Evolutionary conservation across 2,888 invertebrate species (phyloP).

Genomic region (Drosophila multiciliata): DNA sequence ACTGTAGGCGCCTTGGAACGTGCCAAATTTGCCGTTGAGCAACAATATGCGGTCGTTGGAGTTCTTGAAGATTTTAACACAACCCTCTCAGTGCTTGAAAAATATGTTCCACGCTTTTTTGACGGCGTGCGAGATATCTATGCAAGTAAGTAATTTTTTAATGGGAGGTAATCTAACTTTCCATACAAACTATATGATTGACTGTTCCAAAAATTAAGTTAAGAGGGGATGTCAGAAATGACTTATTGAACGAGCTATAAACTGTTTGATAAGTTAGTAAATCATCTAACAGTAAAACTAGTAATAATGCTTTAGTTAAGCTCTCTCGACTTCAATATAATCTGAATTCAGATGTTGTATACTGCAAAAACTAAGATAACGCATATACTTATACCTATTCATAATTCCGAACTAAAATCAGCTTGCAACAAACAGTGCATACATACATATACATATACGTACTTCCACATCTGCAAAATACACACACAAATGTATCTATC

Average conservation of each 20-base stretch:
- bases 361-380: neutral
- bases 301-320: neutral
- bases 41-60: slow-evolving; percentile 95
- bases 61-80: slow-evolving; percentile 95
- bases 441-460: no score
- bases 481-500: no score
- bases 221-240: neutral
- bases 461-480: no score
- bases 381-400: neutral
- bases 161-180: neutral
- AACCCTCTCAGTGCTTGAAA: slow-evolving; percentile 93
- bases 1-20: slow-evolving; percentile 92
- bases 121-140: slow-evolving; percentile 91
- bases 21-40: slow-evolving; percentile 94
- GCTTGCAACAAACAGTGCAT: no score
- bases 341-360: neutral
- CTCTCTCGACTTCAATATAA: neutral
- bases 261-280: neutral
- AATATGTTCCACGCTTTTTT: slow-evolving; percentile 94
- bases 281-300: neutral
- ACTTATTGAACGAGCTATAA: neutral
- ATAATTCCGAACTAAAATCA: neutral
- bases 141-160: slow-evolving; percentile 88
- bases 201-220: neutral
- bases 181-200: neutral